Conservation (phyloP, 1,140 invertebrate genomes). For the Phenacoccus solenopsis region DNA sequence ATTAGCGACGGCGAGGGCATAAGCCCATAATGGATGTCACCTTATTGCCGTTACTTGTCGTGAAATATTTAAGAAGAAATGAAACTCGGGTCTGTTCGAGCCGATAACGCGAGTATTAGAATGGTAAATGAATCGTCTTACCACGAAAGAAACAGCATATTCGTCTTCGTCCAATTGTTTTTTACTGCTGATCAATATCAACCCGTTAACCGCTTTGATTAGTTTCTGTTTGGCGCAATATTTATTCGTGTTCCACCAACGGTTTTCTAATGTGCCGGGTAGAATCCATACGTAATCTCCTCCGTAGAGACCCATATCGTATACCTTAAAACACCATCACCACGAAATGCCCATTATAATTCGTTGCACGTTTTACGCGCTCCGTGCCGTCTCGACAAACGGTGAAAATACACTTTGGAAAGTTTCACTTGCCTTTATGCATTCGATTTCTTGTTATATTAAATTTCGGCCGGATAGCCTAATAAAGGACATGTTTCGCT, state of each 20-base stretch:
- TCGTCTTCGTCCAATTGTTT: background rate
- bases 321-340: conserved; percentile 2
- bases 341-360: background rate
- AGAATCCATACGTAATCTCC: background rate
- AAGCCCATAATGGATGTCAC: no score
- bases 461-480: background rate
- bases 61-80: no score
- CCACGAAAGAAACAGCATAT: background rate
- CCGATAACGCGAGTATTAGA: no score
- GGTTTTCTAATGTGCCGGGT: background rate
- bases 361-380: conserved; percentile 1
- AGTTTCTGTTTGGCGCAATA: background rate
- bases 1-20: no score
- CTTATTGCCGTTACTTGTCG: no score
- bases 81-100: no score
- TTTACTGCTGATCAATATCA: background rate
- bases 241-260: background rate
- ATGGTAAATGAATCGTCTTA: no score
- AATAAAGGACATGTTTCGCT: background rate
- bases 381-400: background rate
- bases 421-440: background rate
- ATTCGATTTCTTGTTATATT: background rate
- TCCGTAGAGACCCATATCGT: background rate
- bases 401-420: background rate
- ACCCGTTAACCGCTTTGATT: background rate